Evolutionary conservation across 2,888 invertebrate genomes (phyloP).

Genomic region (Hyles lineata): DNA sequence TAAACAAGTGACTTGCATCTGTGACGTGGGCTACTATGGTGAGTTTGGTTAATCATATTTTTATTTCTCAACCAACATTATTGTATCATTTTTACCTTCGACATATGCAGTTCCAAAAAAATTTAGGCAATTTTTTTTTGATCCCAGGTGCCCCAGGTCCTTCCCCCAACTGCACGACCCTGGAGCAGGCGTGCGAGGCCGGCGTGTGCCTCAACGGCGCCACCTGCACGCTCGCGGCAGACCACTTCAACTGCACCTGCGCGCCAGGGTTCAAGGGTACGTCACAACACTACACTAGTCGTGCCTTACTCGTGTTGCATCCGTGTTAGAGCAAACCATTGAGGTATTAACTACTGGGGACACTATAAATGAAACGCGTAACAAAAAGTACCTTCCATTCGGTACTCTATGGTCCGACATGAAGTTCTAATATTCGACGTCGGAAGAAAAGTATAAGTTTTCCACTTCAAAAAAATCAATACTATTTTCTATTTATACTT

Average conservation of each 20-base stretch:
- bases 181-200: constrained; percentile 85
- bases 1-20: constrained; percentile 84
- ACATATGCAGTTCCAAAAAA: not conserved
- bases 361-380: not conserved
- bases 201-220: constrained; percentile 91
- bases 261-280: constrained; percentile 89
- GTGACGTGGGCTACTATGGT: constrained; percentile 87
- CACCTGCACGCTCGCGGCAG: constrained; percentile 84
- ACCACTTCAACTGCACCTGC: constrained; percentile 89
- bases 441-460: too few species aligned
- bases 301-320: not conserved
- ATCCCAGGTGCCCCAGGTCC: constrained; percentile 66
- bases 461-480: too few species aligned
- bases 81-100: not conserved
- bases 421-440: too few species aligned
- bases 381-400: not conserved
- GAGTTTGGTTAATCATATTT: constrained; percentile 36
- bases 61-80: too few species aligned
- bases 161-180: constrained; percentile 68
- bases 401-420: too few species aligned
- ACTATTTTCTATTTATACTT: too few species aligned
- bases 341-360: too few species aligned
- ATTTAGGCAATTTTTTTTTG: not conserved
- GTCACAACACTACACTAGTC: constrained; percentile 30
- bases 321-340: not conserved